Base-by-base conservation (phyloP, 2,888 invertebrate species). In the Alsophila aescularia region DNA sequence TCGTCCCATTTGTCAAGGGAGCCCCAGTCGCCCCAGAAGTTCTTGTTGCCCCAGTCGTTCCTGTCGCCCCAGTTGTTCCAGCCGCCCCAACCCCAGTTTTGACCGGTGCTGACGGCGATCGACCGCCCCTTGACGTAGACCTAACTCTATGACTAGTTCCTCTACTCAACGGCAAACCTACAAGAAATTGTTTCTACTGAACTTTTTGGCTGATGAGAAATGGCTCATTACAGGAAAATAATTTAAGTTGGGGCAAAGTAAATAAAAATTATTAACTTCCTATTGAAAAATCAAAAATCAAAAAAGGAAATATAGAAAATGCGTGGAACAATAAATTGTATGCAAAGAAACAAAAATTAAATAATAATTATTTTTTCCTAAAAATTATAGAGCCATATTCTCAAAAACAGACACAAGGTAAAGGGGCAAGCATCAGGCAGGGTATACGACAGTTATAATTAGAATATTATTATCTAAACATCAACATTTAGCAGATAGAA, bases 81-180 rank as follows among this genome's bases (percentile, higher is more conserved):
- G 61, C 54, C 50, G 63, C 66, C 58, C 61, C 67, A 44, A 74
- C 67, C 74, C 72, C 81, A 56, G 78, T 73, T 83, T 86, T 90
- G 77, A 79, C 81, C 63, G 90, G 87, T 66, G 83, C 91, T 56
- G 89, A 89, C 53, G 90, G 90, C 52, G 90, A 90, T 60, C 89
- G 79, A 56, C 87, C 90, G 60, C 89, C 90, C 69, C 90, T 83
- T 62, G 92, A 87, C 60, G 92, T 81, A 62, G 93, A 91, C 82
- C 93, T 92, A 83, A 93, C 89, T 77, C 93, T 93, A 89, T 89
- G 90, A 89, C 93, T 92, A 83, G 90, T 86, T 67, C 92, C 92
- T 85, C 93, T 93, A 90, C 93, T 93, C 88, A 93, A 94, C 90
- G 93, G 93, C 86, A 93, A 93, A 85, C 93, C 93, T 90, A 94